These are phyloP conservation scores for Balanococcus diminutus DNA, from an alignment of 2,888 invertebrate genomes.

Conservation along the genomic window DNA sequence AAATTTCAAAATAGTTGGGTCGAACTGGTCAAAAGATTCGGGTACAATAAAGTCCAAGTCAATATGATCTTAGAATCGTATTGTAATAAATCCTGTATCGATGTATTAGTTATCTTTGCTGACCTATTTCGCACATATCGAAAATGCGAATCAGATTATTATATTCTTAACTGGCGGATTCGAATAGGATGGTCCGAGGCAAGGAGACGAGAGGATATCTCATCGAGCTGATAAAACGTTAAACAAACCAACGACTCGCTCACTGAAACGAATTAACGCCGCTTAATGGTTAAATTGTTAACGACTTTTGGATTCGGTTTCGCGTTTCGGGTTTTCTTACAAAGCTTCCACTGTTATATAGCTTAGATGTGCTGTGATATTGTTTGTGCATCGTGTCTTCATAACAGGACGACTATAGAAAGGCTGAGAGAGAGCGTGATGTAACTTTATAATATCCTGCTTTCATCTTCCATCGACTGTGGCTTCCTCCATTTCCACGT, in stretches of 20 bases:
- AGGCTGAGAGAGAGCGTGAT: background rate
- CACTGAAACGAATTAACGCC: background rate
- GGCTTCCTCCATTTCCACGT: background rate
- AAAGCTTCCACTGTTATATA: background rate
- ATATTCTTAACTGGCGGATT: background rate
- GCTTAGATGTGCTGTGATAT: background rate
- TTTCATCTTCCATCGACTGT: background rate
- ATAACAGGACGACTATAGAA: background rate
- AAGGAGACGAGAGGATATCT: background rate
- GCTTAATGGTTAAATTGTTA: slow-evolving; percentile 17
- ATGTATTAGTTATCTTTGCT: background rate
- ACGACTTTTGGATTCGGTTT: background rate
- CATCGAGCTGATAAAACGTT: slow-evolving; percentile 14
- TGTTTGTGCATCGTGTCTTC: slow-evolving; percentile 7
- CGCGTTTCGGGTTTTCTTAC: background rate
- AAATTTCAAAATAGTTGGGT: background rate
- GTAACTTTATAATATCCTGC: background rate
- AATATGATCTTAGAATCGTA: background rate
- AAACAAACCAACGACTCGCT: background rate
- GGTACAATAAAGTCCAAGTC: background rate
- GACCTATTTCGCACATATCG: background rate
- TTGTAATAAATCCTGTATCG: background rate
- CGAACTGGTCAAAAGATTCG: background rate
- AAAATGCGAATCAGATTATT: background rate
- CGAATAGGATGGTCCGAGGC: background rate